A percentile compares a stretch with the other conserved stretches of the same genome.
phyloP scores from a whole-genome alignment of 2,888 invertebrate species.

The Neocrepidodera transversa region DNA sequence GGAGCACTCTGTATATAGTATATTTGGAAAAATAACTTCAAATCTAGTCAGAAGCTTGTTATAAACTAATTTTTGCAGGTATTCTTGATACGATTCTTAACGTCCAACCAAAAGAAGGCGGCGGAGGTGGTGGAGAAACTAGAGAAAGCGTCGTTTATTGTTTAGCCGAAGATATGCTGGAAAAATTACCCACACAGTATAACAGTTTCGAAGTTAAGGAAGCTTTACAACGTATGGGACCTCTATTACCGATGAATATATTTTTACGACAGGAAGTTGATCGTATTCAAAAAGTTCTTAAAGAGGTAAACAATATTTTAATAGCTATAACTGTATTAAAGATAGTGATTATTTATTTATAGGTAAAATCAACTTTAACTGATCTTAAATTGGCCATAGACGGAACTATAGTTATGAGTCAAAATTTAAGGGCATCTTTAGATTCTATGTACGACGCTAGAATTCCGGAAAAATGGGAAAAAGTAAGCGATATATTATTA shows the following conservation, averaged over 20 bases:
- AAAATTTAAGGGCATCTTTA: slow-evolving; percentile 82
- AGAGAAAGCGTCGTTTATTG: slow-evolving; percentile 91
- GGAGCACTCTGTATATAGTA: too few relatives aligned
- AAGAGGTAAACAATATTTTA: slow-evolving; percentile 55
- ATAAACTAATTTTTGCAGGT: slow-evolving; percentile 59
- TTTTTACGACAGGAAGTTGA: slow-evolving; percentile 84
- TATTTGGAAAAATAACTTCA: too few relatives aligned
- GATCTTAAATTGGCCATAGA: slow-evolving; percentile 95
- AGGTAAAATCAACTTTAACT: slow-evolving; percentile 73
- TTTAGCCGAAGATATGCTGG: slow-evolving; percentile 91
- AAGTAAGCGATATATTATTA: slow-evolving; percentile 57
- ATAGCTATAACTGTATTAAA: too few relatives aligned
- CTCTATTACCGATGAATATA: slow-evolving; percentile 94
- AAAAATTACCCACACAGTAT: slow-evolving; percentile 85
- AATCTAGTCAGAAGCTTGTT: too few relatives aligned
- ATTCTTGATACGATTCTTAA: slow-evolving; percentile 93
- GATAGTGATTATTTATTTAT: slow-evolving; percentile 31
- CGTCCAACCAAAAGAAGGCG: slow-evolving; percentile 97
- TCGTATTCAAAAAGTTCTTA: slow-evolving; percentile 87
- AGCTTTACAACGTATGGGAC: slow-evolving; percentile 88
- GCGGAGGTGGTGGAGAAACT: slow-evolving; percentile 88
- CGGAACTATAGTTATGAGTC: slow-evolving; percentile 97
- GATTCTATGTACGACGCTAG: slow-evolving; percentile 98
- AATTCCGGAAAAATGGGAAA: slow-evolving; percentile 91
- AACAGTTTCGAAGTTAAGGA: slow-evolving; percentile 90